Evolutionary conservation across 2,888 invertebrate species (phyloP).

Genomic region (Leucoptera coffeella): DNA sequence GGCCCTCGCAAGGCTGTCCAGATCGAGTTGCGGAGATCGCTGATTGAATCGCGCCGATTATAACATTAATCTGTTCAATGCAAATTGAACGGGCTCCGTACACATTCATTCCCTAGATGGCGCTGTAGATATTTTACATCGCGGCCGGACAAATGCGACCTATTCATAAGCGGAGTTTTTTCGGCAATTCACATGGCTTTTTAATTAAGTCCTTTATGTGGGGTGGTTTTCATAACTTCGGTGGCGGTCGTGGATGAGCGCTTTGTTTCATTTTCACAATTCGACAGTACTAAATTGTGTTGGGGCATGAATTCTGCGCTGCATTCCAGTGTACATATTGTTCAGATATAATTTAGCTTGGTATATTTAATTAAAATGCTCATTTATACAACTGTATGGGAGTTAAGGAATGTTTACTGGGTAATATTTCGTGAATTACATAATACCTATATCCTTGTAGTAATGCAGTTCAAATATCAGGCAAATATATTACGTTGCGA

Average conservation of each 20-base stretch:
- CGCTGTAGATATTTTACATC: no score
- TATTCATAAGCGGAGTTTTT: no score
- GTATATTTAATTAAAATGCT: no score
- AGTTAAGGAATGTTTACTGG: no score
- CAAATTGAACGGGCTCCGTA: constrained; percentile 48
- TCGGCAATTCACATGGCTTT: constrained; percentile 45
- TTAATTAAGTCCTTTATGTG: background rate
- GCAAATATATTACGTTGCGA: no score
- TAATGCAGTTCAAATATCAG: no score
- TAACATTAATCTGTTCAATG: constrained; percentile 53
- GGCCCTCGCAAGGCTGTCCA: constrained; percentile 13
- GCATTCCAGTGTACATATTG: background rate
- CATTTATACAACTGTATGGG: no score
- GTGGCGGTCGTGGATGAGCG: background rate
- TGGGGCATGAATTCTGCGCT: background rate
- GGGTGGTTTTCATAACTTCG: background rate
- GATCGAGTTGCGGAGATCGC: constrained; percentile 31
- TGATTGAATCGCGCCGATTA: constrained; percentile 50
- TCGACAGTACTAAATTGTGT: background rate
- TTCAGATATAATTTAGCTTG: no score
- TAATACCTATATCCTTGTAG: no score
- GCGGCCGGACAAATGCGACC: no score
- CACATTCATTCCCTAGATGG: no score
- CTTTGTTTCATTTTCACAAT: background rate
- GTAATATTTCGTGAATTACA: no score